A percentile compares a stretch with the other conserved stretches of the same genome.
These are phyloP conservation scores for Lagorchestes hirsutus DNA, from an alignment of 2,797 vertebrate species.

Conservation along the genomic window DNA sequence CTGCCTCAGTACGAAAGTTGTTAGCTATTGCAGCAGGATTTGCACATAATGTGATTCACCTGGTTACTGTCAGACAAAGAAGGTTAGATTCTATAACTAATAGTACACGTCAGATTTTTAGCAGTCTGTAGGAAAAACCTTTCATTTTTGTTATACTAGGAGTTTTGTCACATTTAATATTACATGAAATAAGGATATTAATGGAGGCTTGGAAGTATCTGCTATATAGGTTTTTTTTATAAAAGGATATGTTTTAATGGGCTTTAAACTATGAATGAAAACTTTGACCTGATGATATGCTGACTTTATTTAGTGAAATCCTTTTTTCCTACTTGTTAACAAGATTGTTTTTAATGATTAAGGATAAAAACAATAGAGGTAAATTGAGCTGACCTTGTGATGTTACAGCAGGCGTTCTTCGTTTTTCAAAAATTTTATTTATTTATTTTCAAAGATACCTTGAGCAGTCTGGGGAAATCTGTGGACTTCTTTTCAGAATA, in stretches of 20 bases:
- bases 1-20: neutral
- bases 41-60: neutral
- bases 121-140: neutral
- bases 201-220: neutral
- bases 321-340: neutral
- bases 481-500: neutral
- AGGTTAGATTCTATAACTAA: neutral
- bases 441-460: neutral
- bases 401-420: neutral
- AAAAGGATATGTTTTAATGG: neutral
- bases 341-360: neutral
- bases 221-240: neutral
- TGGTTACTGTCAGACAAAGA: neutral
- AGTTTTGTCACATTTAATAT: neutral
- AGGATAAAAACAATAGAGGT: neutral
- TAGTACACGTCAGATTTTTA: neutral
- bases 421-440: neutral
- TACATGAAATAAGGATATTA: neutral
- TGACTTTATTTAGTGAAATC: neutral
- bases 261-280: neutral
- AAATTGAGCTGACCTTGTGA: neutral
- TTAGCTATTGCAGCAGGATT: neutral
- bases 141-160: neutral
- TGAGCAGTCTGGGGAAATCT: neutral
- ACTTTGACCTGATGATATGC: neutral